Evolutionary conservation across 2,113 vertebrate species (phyloP).

Genomic region (Sarotherodon lohbergeri): DNA sequence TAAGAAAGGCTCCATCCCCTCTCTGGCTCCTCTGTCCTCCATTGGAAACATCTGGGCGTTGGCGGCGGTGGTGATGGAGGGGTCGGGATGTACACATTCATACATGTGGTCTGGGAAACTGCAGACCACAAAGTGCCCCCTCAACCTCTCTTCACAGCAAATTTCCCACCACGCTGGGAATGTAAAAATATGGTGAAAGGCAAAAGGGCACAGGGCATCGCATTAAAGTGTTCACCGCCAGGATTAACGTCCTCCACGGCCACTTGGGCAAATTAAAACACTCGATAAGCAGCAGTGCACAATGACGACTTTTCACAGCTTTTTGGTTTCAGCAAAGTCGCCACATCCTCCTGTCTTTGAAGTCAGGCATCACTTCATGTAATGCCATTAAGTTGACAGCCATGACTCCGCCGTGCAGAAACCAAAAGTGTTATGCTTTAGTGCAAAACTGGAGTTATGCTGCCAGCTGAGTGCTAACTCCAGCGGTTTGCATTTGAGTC

Average conservation of each 20-base stretch:
- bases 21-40: slow-evolving; percentile 30
- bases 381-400: slow-evolving; percentile 16
- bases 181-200: background rate
- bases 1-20: slow-evolving; percentile 38
- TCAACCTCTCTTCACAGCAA: slow-evolving; percentile 1
- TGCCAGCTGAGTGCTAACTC: background rate
- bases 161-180: slow-evolving; percentile 16
- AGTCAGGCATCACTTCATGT: slow-evolving; percentile 5
- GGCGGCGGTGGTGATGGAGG: slow-evolving; percentile 14
- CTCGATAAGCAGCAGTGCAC: background rate
- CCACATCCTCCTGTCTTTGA: background rate
- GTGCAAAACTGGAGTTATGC: background rate
- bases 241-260: background rate
- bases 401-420: background rate
- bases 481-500: slow-evolving; percentile 31
- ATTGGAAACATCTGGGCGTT: slow-evolving; percentile 68
- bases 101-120: slow-evolving; percentile 44
- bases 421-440: background rate
- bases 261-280: background rate
- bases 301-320: background rate
- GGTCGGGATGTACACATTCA: slow-evolving; percentile 7
- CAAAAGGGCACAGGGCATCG: background rate
- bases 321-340: background rate
- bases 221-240: background rate
- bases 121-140: slow-evolving; percentile 20